A percentile compares a stretch with the other conserved stretches of the same genome.
These are phyloP conservation scores for Melanotus villosus DNA, from an alignment of 2,888 invertebrate genomes.

Conservation along the genomic window DNA sequence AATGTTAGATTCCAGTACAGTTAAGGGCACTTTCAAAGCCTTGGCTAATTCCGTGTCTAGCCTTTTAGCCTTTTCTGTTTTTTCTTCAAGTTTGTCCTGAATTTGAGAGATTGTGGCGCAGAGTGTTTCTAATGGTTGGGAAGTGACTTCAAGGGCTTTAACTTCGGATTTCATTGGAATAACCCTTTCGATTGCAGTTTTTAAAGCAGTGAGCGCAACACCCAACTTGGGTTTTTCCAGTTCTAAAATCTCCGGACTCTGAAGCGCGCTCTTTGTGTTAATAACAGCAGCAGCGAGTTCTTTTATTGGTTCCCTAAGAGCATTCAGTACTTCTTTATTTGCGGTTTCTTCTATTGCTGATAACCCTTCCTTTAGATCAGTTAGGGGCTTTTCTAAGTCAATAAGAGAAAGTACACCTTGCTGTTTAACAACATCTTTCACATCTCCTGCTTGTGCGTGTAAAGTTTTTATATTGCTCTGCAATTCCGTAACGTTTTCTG, in stretches of 20 bases:
- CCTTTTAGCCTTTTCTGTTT: background rate
- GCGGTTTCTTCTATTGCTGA: background rate
- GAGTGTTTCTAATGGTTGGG: background rate
- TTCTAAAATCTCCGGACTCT: conserved; percentile 34
- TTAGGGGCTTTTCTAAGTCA: conserved; percentile 12
- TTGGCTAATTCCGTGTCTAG: background rate
- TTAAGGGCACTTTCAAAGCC: conserved; percentile 2
- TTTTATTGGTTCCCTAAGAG: conserved; percentile 32
- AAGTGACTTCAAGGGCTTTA: background rate
- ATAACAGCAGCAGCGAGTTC: conserved; percentile 39
- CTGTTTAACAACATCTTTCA: background rate
- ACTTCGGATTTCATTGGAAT: background rate
- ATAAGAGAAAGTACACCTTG: conserved; percentile 6
- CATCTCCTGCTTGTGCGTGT: background rate
- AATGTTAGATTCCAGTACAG: background rate
- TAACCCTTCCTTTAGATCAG: background rate
- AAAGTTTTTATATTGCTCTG: background rate
- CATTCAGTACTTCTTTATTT: conserved; percentile 14
- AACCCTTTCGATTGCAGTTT: background rate
- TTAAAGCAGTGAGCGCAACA: conserved; percentile 44
- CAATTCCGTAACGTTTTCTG: background rate
- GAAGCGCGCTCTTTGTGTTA: background rate
- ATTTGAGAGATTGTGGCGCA: conserved; percentile 14
- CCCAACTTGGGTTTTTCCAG: conserved; percentile 47
- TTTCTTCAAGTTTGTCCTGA: conserved; percentile 3